Conservation (phyloP, 2,888 invertebrate species). For the Aleiodes alternator region DNA sequence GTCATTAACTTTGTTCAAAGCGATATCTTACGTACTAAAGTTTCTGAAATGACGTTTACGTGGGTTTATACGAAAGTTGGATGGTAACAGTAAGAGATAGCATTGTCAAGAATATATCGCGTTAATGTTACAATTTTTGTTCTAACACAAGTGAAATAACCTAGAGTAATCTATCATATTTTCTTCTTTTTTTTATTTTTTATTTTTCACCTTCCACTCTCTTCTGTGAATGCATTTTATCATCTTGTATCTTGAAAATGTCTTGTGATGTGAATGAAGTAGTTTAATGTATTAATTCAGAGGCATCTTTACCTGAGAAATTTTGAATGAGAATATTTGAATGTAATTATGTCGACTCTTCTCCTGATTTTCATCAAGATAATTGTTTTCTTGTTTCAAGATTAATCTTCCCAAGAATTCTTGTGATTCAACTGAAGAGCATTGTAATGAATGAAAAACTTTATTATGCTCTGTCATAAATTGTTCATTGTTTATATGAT, state of each 20-base stretch:
- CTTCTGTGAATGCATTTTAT: neutral
- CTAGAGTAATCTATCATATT: conserved; percentile 10
- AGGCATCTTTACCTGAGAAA: neutral
- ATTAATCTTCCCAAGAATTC: no score
- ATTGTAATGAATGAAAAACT: no score
- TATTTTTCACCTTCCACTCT: neutral
- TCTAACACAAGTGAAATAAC: neutral
- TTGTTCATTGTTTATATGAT: no score
- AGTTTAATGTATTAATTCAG: neutral
- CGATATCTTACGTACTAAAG: conserved; percentile 33
- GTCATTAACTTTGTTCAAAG: conserved; percentile 32
- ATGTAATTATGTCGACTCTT: no score
- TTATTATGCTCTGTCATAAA: no score
- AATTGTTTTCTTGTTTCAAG: no score
- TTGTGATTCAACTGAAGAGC: no score
- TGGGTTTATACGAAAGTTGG: conserved; percentile 26
- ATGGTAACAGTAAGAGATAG: conserved; percentile 30
- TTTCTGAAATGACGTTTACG: conserved; percentile 34
- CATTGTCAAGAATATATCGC: conserved; percentile 29
- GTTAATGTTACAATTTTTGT: conserved; percentile 28
- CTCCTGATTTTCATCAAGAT: no score
- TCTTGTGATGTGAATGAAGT: neutral
- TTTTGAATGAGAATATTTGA: no score
- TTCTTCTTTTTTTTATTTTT: neutral
- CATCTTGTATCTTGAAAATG: conserved; percentile 11